A percentile compares a stretch with the other conserved stretches of the same genome.
Evolutionary conservation across 2,797 vertebrate genomes (phyloP).

Genomic region (Tokudaia muenninki): DNA sequence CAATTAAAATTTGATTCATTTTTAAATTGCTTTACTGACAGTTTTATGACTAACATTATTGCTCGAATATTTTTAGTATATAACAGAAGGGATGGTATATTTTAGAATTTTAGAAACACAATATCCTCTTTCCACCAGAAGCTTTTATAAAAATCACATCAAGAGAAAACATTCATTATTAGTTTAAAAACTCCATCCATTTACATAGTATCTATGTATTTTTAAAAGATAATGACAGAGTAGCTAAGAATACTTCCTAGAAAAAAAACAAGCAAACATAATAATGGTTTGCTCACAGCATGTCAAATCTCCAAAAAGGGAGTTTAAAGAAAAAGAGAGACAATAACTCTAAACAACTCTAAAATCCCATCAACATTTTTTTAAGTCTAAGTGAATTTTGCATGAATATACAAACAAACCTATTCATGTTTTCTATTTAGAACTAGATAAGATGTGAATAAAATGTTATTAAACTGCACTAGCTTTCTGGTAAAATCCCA

Average conservation of each 20-base stretch:
- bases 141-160: neutral
- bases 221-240: constrained; percentile 60
- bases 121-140: constrained; percentile 31
- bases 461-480: constrained; percentile 29
- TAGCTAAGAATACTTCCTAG: constrained; percentile 10
- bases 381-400: constrained; percentile 54
- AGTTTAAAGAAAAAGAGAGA: neutral
- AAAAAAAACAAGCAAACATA: constrained; percentile 40
- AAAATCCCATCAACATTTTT: constrained; percentile 45
- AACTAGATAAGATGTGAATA: constrained; percentile 9
- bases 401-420: constrained; percentile 35
- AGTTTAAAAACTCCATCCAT: constrained; percentile 67
- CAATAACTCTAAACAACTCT: neutral
- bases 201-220: constrained; percentile 21
- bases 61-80: constrained; percentile 6
- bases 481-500: constrained; percentile 29
- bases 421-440: constrained; percentile 39
- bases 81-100: neutral
- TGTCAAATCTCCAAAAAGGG: constrained; percentile 42
- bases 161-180: constrained; percentile 42
- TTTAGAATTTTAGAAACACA: constrained; percentile 50
- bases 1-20: neutral
- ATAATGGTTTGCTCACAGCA: neutral
- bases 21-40: neutral
- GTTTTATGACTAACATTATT: neutral